These are phyloP conservation scores for Tipula confusa DNA, from an alignment of 2,888 invertebrate genomes.

Conservation along the genomic window DNA sequence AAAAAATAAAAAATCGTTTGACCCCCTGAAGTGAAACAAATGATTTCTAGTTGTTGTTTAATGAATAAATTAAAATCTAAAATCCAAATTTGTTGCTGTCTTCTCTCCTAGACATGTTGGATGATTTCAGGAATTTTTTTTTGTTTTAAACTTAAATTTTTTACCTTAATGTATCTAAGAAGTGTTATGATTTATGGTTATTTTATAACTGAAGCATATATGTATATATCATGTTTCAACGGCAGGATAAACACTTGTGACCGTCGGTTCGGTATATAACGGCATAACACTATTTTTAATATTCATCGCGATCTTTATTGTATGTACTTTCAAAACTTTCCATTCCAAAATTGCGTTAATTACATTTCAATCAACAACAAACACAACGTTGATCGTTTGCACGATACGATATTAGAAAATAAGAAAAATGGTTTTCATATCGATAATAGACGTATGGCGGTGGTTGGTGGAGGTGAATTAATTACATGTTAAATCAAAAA, in stretches of 20 bases:
- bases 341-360: neutral
- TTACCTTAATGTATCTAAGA: neutral
- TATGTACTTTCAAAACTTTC: neutral
- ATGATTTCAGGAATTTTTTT: neutral
- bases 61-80: neutral
- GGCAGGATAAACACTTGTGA: neutral
- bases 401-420: neutral
- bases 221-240: too few relatives aligned
- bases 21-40: slow-evolving; percentile 35
- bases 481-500: neutral
- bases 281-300: neutral
- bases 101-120: neutral
- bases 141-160: neutral
- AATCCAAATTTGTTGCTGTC: neutral
- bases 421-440: neutral
- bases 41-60: slow-evolving; percentile 30
- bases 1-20: slow-evolving; percentile 28
- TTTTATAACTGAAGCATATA: neutral
- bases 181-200: slow-evolving; percentile 7
- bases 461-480: neutral
- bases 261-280: neutral
- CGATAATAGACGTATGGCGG: neutral
- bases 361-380: slow-evolving; percentile 16
- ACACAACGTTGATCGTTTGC: neutral
- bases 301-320: too few relatives aligned